phyloP scores from a whole-genome alignment of 2,113 vertebrate species.

The Machaerirhynchus nigripectus region DNA sequence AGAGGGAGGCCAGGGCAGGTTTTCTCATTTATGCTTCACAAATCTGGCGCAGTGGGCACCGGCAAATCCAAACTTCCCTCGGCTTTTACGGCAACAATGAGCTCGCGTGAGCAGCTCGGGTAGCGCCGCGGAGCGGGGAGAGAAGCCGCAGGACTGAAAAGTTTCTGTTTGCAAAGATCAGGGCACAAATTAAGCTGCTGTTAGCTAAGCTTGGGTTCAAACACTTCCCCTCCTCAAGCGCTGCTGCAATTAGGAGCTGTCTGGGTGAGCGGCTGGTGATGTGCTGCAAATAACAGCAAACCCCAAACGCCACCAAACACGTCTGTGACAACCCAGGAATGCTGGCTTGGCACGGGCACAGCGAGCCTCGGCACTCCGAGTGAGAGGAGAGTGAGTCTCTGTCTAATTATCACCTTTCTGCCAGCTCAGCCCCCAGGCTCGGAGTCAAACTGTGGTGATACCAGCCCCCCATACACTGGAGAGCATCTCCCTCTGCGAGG shows the following conservation, averaged over 20 bases:
- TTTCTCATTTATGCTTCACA: conserved; percentile 31
- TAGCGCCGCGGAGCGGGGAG: accelerated
- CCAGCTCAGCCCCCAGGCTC: background rate
- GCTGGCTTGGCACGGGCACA: background rate
- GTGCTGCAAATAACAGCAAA: background rate
- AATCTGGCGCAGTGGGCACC: conserved; percentile 16
- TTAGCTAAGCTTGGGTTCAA: background rate
- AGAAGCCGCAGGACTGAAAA: background rate
- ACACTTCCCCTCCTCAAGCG: background rate
- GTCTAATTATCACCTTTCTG: background rate
- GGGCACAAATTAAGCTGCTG: background rate
- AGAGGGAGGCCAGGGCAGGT: background rate
- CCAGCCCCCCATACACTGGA: background rate
- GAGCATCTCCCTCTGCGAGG: background rate
- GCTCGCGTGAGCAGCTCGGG: background rate
- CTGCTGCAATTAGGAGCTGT: background rate
- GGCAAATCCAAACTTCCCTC: background rate
- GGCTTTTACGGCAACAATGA: background rate
- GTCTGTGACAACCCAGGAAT: background rate
- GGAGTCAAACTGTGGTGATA: background rate
- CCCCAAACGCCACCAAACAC: background rate
- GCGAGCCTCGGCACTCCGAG: background rate
- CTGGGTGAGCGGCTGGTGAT: background rate
- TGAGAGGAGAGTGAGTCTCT: background rate
- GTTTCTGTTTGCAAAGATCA: background rate